Evolutionary conservation across 2,113 vertebrate genomes (phyloP).

Genomic region (Furnarius figulus): DNA sequence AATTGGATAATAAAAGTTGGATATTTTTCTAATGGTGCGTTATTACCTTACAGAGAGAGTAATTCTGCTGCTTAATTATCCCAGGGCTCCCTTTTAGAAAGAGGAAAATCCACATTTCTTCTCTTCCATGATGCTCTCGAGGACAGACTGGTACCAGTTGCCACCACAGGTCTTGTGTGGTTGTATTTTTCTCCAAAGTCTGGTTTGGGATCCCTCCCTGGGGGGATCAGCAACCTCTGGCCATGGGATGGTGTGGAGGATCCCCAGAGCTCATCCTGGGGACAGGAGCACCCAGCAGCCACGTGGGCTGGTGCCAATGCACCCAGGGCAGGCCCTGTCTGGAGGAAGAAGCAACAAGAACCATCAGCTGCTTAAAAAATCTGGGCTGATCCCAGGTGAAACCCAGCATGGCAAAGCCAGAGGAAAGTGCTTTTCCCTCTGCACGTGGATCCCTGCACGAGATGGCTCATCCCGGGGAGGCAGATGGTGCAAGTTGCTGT

Average conservation of each 20-base stretch:
- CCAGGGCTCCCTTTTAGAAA: not conserved
- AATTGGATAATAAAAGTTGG: constrained; percentile 8
- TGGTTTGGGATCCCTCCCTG: not conserved
- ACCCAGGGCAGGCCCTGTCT: too few species aligned
- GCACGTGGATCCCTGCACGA: fast-evolving
- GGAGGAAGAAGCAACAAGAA: not conserved
- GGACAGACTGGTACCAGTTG: not conserved
- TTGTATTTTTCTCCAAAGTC: not conserved
- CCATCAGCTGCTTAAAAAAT: not conserved
- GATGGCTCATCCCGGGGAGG: not conserved
- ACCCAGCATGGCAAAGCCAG: fast-evolving
- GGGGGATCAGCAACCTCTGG: not conserved
- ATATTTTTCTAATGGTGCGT: not conserved
- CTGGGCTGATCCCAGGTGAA: not conserved
- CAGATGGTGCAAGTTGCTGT: not conserved
- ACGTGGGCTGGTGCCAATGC: too few species aligned
- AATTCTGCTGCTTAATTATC: not conserved
- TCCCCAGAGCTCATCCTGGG: not conserved
- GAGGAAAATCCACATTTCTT: not conserved
- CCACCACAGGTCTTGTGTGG: too few species aligned
- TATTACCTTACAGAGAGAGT: constrained; percentile 5
- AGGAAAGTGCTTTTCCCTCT: not conserved
- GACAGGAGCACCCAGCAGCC: too few species aligned
- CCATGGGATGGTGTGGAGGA: not conserved
- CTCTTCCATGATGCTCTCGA: not conserved